Evolutionary conservation across 53 echinoderm and acorn worm genomes (phyloP).

Genomic region (Patiria pectinifera): DNA sequence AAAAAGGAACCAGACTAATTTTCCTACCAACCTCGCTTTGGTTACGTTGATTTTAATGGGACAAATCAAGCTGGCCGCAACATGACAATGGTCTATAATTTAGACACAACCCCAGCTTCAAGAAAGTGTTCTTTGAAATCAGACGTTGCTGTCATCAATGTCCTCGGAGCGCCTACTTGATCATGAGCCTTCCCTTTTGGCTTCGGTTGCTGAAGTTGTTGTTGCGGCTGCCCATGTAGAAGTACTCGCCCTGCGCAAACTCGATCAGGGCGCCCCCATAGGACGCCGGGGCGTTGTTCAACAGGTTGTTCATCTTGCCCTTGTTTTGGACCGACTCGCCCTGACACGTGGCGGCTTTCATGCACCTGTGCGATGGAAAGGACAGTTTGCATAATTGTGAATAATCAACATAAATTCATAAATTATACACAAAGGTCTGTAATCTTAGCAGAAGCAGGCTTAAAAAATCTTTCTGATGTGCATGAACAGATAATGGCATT

Average conservation of each 20-base stretch:
- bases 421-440: too few species aligned
- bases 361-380: slow-evolving; percentile 66
- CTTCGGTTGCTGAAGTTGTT: slow-evolving; percentile 97
- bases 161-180: neutral
- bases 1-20: too few species aligned
- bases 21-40: too few species aligned
- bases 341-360: slow-evolving; percentile 71
- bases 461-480: too few species aligned
- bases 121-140: neutral
- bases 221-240: slow-evolving; percentile 97
- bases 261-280: slow-evolving; percentile 88
- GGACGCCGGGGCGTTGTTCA: slow-evolving; percentile 91
- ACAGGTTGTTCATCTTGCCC: slow-evolving; percentile 84
- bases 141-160: neutral
- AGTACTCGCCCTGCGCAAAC: slow-evolving; percentile 75
- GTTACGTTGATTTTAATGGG: too few species aligned
- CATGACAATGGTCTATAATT: too few species aligned
- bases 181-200: slow-evolving; percentile 79
- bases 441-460: too few species aligned
- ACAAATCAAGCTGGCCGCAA: too few species aligned
- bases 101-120: too few species aligned
- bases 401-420: neutral
- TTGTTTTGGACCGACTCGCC: slow-evolving; percentile 83
- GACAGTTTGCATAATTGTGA: neutral
- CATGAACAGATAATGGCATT: too few species aligned